Conservation (phyloP, 2,888 invertebrate genomes). For the Thumatha senex region DNA sequence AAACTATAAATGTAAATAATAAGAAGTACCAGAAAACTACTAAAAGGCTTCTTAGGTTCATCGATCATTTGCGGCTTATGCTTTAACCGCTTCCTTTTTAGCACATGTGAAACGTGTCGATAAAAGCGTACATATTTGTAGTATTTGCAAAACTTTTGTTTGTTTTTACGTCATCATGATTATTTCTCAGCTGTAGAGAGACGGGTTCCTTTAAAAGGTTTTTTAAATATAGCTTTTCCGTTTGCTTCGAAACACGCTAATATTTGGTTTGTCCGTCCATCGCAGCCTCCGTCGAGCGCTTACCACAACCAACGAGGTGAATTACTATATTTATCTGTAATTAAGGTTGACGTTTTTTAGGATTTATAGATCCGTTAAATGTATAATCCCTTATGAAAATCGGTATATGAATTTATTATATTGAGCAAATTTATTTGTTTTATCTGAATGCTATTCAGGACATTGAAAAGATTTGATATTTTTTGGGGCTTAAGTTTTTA, state of each 20-base stretch:
- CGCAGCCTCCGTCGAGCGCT: conserved; percentile 23
- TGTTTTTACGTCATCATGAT: conserved; percentile 35
- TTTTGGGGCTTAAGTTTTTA: conserved; percentile 9
- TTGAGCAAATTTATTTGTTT: conserved; percentile 37
- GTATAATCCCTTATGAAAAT: conserved; percentile 44
- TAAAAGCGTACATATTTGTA: conserved; percentile 32
- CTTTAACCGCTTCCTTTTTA: conserved; percentile 51
- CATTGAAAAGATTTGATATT: conserved; percentile 5
- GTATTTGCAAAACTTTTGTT: conserved; percentile 29
- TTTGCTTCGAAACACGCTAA: conserved; percentile 56
- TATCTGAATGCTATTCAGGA: conserved; percentile 41
- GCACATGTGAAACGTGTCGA: conserved; percentile 42
- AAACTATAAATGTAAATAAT: conserved; percentile 67
- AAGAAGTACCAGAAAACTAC: conserved; percentile 58
- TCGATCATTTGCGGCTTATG: conserved; percentile 52
- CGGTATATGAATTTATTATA: conserved; percentile 38
- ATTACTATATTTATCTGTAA: conserved; percentile 55
- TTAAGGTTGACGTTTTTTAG: conserved; percentile 49
- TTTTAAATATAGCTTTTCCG: conserved; percentile 52
- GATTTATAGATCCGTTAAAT: conserved; percentile 58
- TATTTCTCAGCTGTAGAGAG: conserved; percentile 42
- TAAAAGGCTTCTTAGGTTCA: conserved; percentile 56
- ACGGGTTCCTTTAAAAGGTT: conserved; percentile 59
- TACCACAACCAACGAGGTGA: conserved; percentile 42
- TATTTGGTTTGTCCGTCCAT: conserved; percentile 45